Evolutionary conservation across 2,113 vertebrate genomes (phyloP).

Genomic region (Trematocara nigrifrons): DNA sequence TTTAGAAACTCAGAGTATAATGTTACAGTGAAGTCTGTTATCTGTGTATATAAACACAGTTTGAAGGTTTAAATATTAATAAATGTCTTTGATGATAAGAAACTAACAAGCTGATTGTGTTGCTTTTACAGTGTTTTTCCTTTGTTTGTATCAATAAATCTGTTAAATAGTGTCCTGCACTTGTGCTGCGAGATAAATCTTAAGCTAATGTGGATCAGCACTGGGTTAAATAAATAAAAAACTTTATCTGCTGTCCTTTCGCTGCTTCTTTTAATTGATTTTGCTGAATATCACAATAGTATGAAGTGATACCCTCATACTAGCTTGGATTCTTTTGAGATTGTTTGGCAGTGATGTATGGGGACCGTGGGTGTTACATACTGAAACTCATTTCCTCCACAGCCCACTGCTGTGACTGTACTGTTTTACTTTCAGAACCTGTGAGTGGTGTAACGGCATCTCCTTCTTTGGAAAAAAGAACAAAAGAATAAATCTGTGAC

Average conservation of each 20-base stretch:
- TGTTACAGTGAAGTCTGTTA: not conserved
- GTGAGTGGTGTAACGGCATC: not conserved
- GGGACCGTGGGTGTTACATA: not conserved
- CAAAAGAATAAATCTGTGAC: not conserved
- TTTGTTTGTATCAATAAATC: not conserved
- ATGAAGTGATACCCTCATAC: not conserved
- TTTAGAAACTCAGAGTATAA: not conserved
- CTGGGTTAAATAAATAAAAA: not conserved
- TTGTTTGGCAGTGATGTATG: not conserved
- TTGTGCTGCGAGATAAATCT: not conserved
- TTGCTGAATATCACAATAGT: not conserved
- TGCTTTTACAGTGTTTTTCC: not conserved
- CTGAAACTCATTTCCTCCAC: constrained; percentile 6
- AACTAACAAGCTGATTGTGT: not conserved
- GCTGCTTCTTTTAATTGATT: not conserved
- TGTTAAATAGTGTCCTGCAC: not conserved
- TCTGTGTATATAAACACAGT: not conserved
- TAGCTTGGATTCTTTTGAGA: not conserved
- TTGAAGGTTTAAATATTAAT: not conserved
- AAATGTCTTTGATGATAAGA: not conserved
- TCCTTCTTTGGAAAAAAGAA: not conserved
- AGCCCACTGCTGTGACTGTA: not conserved
- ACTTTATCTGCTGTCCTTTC: not conserved
- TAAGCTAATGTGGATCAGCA: not conserved
- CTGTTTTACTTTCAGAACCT: not conserved